A percentile compares a stretch with the other conserved stretches of the same genome.
Conservation (phyloP, 2,888 invertebrate species). For the Caenorhabditis sp. region DNA sequence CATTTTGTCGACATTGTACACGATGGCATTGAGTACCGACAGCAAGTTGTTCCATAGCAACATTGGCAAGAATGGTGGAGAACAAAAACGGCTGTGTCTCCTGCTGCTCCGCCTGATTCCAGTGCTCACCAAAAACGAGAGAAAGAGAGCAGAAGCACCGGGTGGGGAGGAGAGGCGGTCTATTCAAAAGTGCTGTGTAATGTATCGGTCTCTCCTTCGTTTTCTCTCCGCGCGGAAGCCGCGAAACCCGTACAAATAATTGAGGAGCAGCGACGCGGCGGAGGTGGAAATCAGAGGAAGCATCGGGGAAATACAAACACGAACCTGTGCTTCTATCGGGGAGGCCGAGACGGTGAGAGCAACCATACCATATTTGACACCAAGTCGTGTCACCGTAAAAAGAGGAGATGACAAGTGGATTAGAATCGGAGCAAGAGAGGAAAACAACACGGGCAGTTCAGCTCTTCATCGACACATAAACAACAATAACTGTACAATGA, state of each 20-base stretch:
- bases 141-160: constrained; percentile 18
- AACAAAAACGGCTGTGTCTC: constrained; percentile 26
- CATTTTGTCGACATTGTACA: constrained; percentile 50
- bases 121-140: constrained; percentile 9
- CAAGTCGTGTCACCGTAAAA: constrained; percentile 57
- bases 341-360: neutral
- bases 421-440: constrained; percentile 21
- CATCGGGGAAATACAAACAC: constrained; percentile 42
- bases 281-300: constrained; percentile 16
- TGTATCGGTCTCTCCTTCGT: constrained; percentile 52
- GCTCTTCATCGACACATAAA: constrained; percentile 13
- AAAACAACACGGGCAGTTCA: constrained; percentile 4
- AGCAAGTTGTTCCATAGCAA: constrained; percentile 62
- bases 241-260: constrained; percentile 62
- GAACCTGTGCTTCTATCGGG: constrained; percentile 1
- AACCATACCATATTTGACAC: constrained; percentile 49
- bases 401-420: constrained; percentile 55
- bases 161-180: too few relatives aligned
- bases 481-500: constrained; percentile 1
- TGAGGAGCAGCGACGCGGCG: constrained; percentile 28
- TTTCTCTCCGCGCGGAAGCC: constrained; percentile 61
- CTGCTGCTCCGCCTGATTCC: constrained; percentile 15
- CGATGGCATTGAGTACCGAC: constrained; percentile 57
- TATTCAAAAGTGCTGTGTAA: constrained; percentile 55
- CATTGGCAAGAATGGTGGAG: constrained; percentile 55